Conservation (phyloP, 2,797 vertebrate species). For the Eulemur albifrons region DNA sequence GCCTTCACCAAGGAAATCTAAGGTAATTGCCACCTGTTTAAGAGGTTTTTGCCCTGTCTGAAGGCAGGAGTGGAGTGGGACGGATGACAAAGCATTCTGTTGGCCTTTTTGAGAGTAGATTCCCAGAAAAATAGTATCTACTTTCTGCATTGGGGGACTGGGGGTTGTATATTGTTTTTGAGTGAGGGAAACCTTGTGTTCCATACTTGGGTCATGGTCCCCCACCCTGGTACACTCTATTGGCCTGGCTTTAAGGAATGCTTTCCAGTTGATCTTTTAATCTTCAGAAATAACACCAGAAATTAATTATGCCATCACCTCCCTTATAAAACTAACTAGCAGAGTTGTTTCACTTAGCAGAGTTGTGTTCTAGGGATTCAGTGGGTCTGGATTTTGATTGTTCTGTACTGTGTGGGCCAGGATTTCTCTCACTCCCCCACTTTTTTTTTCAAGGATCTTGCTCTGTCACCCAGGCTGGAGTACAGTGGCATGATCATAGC, state of each 20-base stretch:
- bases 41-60: neutral
- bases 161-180: neutral
- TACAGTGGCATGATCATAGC: neutral
- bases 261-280: slow-evolving; percentile 16
- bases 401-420: neutral
- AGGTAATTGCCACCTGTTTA: neutral
- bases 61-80: neutral
- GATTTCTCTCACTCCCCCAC: neutral
- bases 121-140: neutral
- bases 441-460: neutral
- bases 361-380: neutral
- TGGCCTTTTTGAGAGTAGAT: neutral
- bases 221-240: neutral
- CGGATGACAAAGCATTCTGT: neutral
- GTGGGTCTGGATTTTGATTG: neutral
- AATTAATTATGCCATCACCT: neutral
- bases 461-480: neutral
- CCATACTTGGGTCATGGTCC: neutral
- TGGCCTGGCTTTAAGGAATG: slow-evolving; percentile 2
- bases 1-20: neutral
- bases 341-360: neutral
- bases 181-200: neutral
- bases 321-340: neutral
- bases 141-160: neutral
- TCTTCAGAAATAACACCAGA: neutral